phyloP scores from a whole-genome alignment of 2,888 invertebrate species.

The Drosophila greeni region DNA sequence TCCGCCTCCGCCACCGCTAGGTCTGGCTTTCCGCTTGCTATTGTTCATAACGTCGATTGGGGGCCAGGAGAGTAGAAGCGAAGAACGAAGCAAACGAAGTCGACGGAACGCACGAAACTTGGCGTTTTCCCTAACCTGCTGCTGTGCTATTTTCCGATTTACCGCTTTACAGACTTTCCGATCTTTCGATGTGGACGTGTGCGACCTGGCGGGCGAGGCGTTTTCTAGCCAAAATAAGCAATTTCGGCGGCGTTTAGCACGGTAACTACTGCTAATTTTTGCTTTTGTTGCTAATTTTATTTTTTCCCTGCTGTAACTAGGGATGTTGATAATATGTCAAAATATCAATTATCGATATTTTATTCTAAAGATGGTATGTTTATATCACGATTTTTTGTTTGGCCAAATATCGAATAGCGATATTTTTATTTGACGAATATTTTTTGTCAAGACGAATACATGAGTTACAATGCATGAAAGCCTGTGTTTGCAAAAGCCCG shows the following conservation, averaged over 20 bases:
- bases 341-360: too few relatives aligned
- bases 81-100: constrained; percentile 24
- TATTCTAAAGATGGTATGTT: too few relatives aligned
- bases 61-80: constrained; percentile 15
- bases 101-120: constrained; percentile 28
- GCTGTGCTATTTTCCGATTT: constrained; percentile 65
- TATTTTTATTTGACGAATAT: too few relatives aligned
- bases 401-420: too few relatives aligned
- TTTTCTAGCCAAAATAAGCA: constrained; percentile 28
- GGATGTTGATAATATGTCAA: too few relatives aligned
- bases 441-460: too few relatives aligned
- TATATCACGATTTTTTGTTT: too few relatives aligned
- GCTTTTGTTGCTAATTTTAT: constrained; percentile 51
- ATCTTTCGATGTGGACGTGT: constrained; percentile 16
- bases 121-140: constrained; percentile 35
- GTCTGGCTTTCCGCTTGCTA: constrained; percentile 91
- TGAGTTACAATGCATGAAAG: too few relatives aligned
- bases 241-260: constrained; percentile 39
- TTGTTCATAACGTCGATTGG: constrained; percentile 79
- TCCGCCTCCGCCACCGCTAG: constrained; percentile 78
- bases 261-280: constrained; percentile 40
- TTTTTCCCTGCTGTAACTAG: constrained; percentile 44
- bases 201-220: constrained; percentile 29
- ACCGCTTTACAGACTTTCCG: constrained; percentile 36
- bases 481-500: too few relatives aligned